Evolutionary conservation across 2,113 vertebrate species (phyloP).

Genomic region (Cynopterus brachyotis): DNA sequence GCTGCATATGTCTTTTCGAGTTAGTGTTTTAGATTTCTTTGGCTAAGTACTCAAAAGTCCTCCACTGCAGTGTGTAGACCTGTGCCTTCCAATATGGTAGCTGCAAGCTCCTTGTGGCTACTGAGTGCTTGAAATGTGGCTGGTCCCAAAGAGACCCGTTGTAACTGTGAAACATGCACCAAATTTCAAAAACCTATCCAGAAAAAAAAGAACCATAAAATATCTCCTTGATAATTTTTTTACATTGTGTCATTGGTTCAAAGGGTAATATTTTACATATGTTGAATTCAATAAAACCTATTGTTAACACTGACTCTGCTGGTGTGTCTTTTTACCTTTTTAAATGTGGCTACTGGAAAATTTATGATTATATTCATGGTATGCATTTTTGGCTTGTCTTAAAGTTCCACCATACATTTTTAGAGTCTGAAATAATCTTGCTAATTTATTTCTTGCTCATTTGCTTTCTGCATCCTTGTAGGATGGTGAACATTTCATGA

Average conservation of each 20-base stretch:
- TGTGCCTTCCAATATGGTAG: not conserved
- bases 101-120: not conserved
- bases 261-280: not conserved
- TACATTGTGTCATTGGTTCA: not conserved
- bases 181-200: not conserved
- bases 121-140: not conserved
- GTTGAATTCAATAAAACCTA: not conserved
- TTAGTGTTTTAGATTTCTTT: too few relatives aligned
- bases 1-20: too few relatives aligned
- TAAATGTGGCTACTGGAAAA: not conserved
- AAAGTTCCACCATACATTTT: not conserved
- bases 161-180: not conserved
- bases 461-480: not conserved
- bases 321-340: not conserved
- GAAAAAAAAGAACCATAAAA: not conserved
- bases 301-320: not conserved
- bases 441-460: not conserved
- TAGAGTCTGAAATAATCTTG: not conserved
- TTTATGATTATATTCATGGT: not conserved
- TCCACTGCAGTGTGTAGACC: not conserved
- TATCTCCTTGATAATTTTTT: not conserved
- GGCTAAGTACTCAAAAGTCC: too few relatives aligned
- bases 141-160: accelerated
- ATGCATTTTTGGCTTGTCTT: not conserved
- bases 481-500: not conserved